These are phyloP conservation scores for Empis livida DNA, from an alignment of 2,888 invertebrate species.

Conservation along the genomic window DNA sequence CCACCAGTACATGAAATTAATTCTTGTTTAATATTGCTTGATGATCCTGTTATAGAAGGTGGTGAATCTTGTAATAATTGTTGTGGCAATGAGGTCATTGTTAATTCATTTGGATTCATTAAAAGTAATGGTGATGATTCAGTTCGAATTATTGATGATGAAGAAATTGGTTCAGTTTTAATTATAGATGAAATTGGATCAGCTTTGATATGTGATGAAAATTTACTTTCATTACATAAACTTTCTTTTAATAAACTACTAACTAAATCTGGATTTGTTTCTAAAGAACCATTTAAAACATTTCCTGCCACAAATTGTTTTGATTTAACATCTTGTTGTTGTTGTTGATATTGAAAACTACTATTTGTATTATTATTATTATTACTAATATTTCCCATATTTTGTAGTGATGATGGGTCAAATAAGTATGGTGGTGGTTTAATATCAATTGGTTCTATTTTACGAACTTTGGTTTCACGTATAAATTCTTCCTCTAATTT, in stretches of 20 bases:
- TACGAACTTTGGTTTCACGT: constrained; percentile 28
- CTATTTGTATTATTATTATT: no score
- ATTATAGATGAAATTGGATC: background rate
- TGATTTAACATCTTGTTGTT: constrained; percentile 7
- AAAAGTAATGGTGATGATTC: background rate
- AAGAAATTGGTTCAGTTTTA: background rate
- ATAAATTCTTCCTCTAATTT: constrained; percentile 21
- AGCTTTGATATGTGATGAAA: constrained; percentile 8
- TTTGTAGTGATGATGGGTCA: background rate
- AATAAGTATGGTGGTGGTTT: constrained; percentile 5
- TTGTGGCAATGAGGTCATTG: constrained; percentile 19
- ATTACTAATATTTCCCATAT: no score
- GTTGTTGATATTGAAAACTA: background rate
- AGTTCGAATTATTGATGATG: background rate
- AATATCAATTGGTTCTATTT: constrained; percentile 18
- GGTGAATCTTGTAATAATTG: background rate
- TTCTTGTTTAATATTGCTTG: constrained; percentile 14
- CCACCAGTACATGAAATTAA: constrained; percentile 20
- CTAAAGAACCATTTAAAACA: constrained; percentile 46
- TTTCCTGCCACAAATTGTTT: constrained; percentile 8
- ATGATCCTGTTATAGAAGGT: constrained; percentile 6
- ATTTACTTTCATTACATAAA: constrained; percentile 30
- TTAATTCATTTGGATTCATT: background rate
- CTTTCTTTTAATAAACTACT: constrained; percentile 57
- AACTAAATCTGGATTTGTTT: constrained; percentile 57